Base-by-base conservation (phyloP, 1,140 invertebrate species). In the Tribolium madens region DNA sequence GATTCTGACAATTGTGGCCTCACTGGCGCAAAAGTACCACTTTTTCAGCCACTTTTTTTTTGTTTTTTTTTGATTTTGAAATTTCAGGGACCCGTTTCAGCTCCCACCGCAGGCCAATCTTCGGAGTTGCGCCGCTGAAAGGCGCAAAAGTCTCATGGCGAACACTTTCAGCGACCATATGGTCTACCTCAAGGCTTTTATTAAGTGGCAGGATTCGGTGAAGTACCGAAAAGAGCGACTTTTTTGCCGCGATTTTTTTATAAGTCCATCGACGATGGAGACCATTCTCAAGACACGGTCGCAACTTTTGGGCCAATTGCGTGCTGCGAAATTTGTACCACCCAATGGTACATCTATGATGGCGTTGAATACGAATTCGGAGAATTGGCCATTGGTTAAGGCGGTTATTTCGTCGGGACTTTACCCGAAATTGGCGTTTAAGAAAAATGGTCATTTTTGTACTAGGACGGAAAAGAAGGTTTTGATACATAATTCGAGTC, bases 331-430 rank as follows among this genome's bases (percentile, higher is more conserved):
- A 3, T 94, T 98, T 81, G 91, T 99, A 5, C 0, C 92, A 92
- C 78, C 86, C 94, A 1, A 98, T 97, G 87, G 86, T 88, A 0
- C 95, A 17, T 69, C 69, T 12, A 93, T 96, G 18, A 87, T 91
- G 79, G 92, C 92, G 78, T 87, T 95, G 2, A 98, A 98, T 87
- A 85, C 88, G 0, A 95, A 97, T 87, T 95, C 96, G 0, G 92
- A 94, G 81, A 95, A 94, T 85, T 98, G 96, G 96, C 91, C 94
- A 10, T 90, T 97, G 9, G 93, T 98, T 0, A 98, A 98, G 86
- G 96, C 95, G 1, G 94, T 95, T 2, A 84, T 99, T 2, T 91
- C 92, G 57, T 93, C 93, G 18, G 96, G 96, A 1, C 87, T 95
- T 18, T 98, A 97, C 88, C 96, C 97, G 0, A 95, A 96, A 82